phyloP scores from a whole-genome alignment of 2,797 vertebrate species.

The Poeciliopsis paucimaculata region DNA sequence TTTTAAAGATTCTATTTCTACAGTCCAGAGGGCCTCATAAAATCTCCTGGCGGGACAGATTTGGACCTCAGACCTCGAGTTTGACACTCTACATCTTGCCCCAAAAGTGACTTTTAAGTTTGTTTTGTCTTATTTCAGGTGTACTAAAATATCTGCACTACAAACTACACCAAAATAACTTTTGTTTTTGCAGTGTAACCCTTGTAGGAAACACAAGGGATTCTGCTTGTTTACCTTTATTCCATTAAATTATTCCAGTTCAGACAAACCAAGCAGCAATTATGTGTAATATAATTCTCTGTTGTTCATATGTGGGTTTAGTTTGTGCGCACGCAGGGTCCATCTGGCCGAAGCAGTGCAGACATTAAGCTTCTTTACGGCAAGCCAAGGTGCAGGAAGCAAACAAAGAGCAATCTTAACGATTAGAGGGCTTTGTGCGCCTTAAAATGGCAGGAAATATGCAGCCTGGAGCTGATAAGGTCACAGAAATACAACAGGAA shows the following conservation, averaged over 20 bases:
- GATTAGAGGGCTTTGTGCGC: slow-evolving; percentile 55
- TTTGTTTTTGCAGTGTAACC: not conserved
- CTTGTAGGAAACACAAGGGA: slow-evolving; percentile 27
- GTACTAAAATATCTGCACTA: too few relatives aligned
- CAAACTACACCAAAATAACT: too few relatives aligned
- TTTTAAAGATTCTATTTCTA: too few relatives aligned
- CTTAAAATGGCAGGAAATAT: slow-evolving; percentile 38
- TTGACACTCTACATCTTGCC: too few relatives aligned
- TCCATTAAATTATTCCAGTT: slow-evolving; percentile 30
- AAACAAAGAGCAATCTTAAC: slow-evolving; percentile 64
- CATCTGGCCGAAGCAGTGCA: slow-evolving; percentile 62
- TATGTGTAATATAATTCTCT: slow-evolving; percentile 28
- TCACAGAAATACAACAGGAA: not conserved
- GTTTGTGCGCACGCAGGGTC: slow-evolving; percentile 36
- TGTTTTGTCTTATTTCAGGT: too few relatives aligned
- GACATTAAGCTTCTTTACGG: slow-evolving; percentile 71
- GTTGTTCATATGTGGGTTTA: slow-evolving; percentile 25
- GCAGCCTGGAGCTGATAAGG: slow-evolving; percentile 7
- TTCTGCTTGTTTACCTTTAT: not conserved
- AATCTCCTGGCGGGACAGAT: too few relatives aligned
- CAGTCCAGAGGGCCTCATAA: too few relatives aligned
- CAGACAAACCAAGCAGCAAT: not conserved
- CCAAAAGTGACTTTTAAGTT: too few relatives aligned
- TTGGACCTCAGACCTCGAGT: too few relatives aligned
- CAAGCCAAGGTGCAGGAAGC: slow-evolving; percentile 51